phyloP scores from a whole-genome alignment of 2,113 vertebrate species.

The Xenopus borealis region DNA sequence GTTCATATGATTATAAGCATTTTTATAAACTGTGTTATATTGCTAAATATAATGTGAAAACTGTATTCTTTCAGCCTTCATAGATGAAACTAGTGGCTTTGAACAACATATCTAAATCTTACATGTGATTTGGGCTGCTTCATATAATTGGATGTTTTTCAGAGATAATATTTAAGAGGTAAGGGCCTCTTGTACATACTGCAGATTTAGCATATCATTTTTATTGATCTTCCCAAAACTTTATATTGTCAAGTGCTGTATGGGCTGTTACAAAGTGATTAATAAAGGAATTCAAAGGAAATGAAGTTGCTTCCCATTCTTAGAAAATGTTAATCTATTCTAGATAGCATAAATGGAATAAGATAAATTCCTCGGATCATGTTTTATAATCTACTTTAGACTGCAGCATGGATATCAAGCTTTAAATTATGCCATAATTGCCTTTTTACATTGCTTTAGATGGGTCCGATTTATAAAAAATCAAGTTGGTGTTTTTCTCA shows the following conservation, averaged over 20 bases:
- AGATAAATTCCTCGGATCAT: neutral
- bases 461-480: too few species aligned
- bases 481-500: too few species aligned
- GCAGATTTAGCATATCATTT: constrained; percentile 14
- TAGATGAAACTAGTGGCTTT: constrained; percentile 13
- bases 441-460: too few species aligned
- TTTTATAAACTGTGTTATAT: too few species aligned
- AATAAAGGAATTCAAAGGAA: neutral
- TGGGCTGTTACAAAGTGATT: neutral
- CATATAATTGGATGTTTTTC: constrained; percentile 20
- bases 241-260: constrained; percentile 2
- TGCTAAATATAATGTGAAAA: too few species aligned
- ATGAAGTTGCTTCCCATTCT: constrained; percentile 2
- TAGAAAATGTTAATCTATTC: neutral
- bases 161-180: constrained; percentile 8
- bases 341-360: neutral
- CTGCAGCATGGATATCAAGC: neutral
- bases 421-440: too few species aligned
- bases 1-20: too few species aligned
- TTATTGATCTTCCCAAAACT: neutral
- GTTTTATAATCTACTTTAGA: neutral
- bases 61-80: neutral
- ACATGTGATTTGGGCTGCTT: neutral
- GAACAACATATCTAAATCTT: constrained; percentile 8
- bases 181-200: neutral